Percentiles rank a stretch among this genome's conserved stretches.
These are phyloP conservation scores for Euzophera pinguis DNA, from an alignment of 2,888 invertebrate species.

Conservation along the genomic window DNA sequence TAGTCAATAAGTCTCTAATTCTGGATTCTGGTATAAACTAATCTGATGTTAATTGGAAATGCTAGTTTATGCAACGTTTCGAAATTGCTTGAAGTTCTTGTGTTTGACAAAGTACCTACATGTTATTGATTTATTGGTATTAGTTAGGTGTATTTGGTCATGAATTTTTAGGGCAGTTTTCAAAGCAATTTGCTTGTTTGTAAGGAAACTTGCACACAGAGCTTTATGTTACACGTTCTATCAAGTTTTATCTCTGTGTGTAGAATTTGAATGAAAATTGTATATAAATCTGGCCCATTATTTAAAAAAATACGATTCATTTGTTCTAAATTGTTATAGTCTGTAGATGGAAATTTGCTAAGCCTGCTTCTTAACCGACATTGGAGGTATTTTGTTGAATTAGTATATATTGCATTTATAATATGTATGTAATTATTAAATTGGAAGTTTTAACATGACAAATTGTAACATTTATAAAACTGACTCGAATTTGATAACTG, in stretches of 20 bases:
- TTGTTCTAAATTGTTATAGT: slow-evolving; percentile 11
- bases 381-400: slow-evolving; percentile 46
- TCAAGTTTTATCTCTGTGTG: neutral
- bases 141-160: neutral
- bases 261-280: neutral
- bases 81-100: slow-evolving; percentile 1
- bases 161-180: neutral
- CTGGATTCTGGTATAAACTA: neutral
- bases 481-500: slow-evolving; percentile 31
- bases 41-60: slow-evolving; percentile 3
- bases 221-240: neutral
- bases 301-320: neutral
- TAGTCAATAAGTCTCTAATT: slow-evolving; percentile 1
- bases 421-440: slow-evolving; percentile 26
- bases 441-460: slow-evolving; percentile 52
- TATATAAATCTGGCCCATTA: neutral
- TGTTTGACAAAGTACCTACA: slow-evolving; percentile 16
- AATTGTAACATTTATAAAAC: slow-evolving; percentile 37
- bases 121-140: neutral
- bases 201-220: neutral
- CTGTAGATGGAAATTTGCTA: slow-evolving; percentile 36
- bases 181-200: neutral
- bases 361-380: slow-evolving; percentile 51
- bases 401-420: slow-evolving; percentile 55
- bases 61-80: slow-evolving; percentile 9